Evolutionary conservation across 2,888 invertebrate genomes (phyloP).

Genomic region (Ectemnius lituratus): DNA sequence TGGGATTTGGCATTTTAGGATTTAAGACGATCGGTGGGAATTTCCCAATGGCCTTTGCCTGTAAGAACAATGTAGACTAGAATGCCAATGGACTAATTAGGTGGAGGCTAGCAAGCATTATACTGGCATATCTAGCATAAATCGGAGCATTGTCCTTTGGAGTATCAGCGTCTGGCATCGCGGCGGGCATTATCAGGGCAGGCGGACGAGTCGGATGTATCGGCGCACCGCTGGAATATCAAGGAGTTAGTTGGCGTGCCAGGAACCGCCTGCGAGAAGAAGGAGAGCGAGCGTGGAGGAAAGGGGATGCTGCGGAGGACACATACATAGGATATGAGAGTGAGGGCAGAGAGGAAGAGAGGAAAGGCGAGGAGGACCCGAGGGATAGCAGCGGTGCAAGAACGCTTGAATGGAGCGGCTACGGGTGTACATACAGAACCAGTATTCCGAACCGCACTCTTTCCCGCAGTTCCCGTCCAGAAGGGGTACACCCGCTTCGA

Average conservation of each 20-base stretch:
- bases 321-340: neutral
- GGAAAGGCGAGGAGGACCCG: constrained; percentile 5
- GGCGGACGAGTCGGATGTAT: constrained; percentile 53
- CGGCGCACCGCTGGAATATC: constrained; percentile 59
- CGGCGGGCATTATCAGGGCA: constrained; percentile 44
- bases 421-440: constrained; percentile 44
- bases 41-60: no score
- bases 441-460: constrained; percentile 47
- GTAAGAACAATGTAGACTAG: no score
- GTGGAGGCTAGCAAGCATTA: no score
- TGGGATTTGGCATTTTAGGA: no score
- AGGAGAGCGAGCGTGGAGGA: no score
- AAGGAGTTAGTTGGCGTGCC: constrained; percentile 57
- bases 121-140: no score
- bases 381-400: constrained; percentile 59
- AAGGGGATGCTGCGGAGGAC: no score
- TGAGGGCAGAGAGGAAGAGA: neutral
- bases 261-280: constrained; percentile 4
- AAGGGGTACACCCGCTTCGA: constrained; percentile 59
- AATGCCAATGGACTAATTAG: no score
- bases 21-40: no score
- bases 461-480: constrained; percentile 44
- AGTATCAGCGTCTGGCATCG: constrained; percentile 2
- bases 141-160: no score
- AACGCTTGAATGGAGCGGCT: constrained; percentile 68